Evolutionary conservation across 2,113 vertebrate genomes (phyloP).

Genomic region (Eublepharis macularius): DNA sequence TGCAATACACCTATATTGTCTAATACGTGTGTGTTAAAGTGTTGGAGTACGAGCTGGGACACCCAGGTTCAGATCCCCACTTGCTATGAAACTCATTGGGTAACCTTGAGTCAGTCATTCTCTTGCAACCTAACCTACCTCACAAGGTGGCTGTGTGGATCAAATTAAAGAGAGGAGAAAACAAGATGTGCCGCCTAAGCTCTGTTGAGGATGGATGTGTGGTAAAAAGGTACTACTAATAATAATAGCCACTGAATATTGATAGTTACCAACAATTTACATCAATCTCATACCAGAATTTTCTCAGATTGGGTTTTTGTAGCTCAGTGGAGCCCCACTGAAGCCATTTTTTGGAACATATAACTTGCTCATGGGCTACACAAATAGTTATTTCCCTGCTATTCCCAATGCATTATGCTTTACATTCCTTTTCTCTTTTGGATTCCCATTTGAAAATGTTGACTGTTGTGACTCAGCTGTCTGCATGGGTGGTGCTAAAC

Average conservation of each 20-base stretch:
- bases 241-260: neutral
- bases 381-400: too few species aligned
- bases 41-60: too few species aligned
- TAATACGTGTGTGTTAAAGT: too few species aligned
- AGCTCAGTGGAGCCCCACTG: neutral
- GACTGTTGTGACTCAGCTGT: constrained; percentile 62
- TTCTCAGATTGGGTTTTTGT: neutral
- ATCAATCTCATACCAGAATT: neutral
- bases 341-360: neutral
- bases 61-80: too few species aligned
- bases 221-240: too few species aligned
- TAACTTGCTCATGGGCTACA: neutral
- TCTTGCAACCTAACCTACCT: too few species aligned
- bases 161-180: too few species aligned
- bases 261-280: neutral
- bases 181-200: too few species aligned
- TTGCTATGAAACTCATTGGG: too few species aligned
- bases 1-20: neutral
- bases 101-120: too few species aligned
- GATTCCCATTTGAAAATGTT: rapidly evolving
- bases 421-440: neutral
- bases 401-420: neutral
- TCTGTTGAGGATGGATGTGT: too few species aligned
- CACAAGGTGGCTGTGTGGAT: too few species aligned
- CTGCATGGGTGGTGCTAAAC: constrained; percentile 49